Conservation (phyloP, 1,140 invertebrate genomes). For the Panagrolaimus sp. region DNA sequence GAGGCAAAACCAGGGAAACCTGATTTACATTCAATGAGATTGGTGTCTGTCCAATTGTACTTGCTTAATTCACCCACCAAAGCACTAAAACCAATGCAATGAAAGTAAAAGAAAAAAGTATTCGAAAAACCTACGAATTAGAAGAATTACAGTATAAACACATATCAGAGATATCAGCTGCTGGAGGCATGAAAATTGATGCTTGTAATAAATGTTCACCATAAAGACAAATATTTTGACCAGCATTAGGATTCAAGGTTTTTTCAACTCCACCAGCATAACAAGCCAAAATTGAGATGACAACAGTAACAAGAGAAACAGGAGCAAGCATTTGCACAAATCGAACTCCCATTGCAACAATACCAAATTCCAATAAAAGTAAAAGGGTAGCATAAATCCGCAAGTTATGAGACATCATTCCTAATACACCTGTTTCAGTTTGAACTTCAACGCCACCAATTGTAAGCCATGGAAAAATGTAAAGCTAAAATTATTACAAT, state of each 20-base stretch:
- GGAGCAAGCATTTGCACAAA: conserved; percentile 65
- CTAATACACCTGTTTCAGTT: conserved; percentile 52
- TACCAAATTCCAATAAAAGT: conserved; percentile 61
- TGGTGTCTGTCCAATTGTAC: not conserved
- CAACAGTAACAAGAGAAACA: conserved; percentile 63
- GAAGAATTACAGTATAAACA: conserved; percentile 51
- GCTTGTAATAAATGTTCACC: conserved; percentile 53
- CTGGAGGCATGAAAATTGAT: conserved; percentile 36
- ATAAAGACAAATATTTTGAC: conserved; percentile 58
- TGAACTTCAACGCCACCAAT: conserved; percentile 61
- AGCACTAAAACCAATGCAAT: conserved; percentile 1
- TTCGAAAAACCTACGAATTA: conserved; percentile 10
- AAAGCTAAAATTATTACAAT: conserved; percentile 59
- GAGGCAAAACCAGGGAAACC: conserved; percentile 54
- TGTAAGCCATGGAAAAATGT: conserved; percentile 62
- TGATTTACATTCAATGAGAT: conserved; percentile 41
- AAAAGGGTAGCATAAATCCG: conserved; percentile 63
- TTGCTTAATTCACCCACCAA: not conserved
- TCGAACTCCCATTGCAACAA: conserved; percentile 64
- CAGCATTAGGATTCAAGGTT: conserved; percentile 47
- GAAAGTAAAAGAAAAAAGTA: not conserved
- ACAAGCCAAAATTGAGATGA: conserved; percentile 63
- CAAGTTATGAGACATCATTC: conserved; percentile 62
- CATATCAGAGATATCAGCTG: conserved; percentile 35
- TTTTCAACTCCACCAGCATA: conserved; percentile 62